Evolutionary conservation across 1,140 invertebrate species (phyloP).

Genomic region (Drosophila trapezifrons): DNA sequence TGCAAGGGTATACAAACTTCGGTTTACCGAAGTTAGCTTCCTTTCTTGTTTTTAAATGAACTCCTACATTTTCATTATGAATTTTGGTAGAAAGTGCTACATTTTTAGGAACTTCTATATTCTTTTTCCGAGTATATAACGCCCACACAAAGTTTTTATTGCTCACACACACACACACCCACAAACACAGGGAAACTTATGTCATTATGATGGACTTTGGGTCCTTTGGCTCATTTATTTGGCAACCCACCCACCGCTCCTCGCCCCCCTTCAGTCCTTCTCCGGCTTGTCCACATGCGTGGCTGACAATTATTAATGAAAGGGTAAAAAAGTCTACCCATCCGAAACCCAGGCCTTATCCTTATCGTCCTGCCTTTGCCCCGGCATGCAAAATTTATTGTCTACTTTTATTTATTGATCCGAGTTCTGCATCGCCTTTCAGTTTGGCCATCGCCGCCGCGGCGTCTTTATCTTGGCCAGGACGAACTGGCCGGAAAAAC

Average conservation of each 20-base stretch:
- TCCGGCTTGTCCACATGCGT: constrained; percentile 12
- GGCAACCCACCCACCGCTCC: constrained; percentile 32
- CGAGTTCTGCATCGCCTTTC: constrained; percentile 16
- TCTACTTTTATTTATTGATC: constrained; percentile 64
- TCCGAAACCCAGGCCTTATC: constrained; percentile 27
- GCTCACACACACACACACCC: constrained; percentile 28
- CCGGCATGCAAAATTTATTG: constrained; percentile 68
- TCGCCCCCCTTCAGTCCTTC: not conserved
- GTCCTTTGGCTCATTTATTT: constrained; percentile 59
- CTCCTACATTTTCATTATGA: no score
- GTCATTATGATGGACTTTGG: constrained; percentile 71
- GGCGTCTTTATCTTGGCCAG: constrained; percentile 49
- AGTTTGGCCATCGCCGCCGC: constrained; percentile 12
- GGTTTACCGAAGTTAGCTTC: no score
- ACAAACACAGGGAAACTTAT: constrained; percentile 51
- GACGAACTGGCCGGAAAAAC: constrained; percentile 43
- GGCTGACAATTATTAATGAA: constrained; percentile 73
- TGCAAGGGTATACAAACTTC: no score
- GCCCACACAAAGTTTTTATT: constrained; percentile 42
- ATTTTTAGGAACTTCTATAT: no score
- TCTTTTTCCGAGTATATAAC: constrained; percentile 3
- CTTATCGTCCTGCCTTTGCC: constrained; percentile 28
- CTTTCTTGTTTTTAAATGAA: no score
- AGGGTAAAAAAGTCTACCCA: constrained; percentile 35
- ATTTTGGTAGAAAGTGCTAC: no score